Conservation (phyloP, 2,888 invertebrate species). For the Brachypalpus laphriformis region DNA sequence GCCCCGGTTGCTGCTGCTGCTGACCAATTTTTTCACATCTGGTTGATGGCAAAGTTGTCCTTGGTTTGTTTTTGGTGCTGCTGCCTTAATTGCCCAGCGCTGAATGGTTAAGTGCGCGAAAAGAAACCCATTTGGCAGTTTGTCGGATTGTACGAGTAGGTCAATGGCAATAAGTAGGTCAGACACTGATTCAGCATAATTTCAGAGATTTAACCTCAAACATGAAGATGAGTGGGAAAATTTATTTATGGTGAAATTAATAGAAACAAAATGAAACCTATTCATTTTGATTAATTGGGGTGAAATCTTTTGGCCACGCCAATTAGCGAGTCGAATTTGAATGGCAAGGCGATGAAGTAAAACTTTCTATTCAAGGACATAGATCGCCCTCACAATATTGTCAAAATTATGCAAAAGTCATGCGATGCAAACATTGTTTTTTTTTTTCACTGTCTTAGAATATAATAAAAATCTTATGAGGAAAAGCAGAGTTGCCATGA, state of each 20-base stretch:
- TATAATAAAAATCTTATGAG: too few species aligned
- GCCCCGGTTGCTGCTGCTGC: neutral
- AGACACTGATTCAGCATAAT: neutral
- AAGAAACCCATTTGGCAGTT: constrained; percentile 33
- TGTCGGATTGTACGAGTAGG: constrained; percentile 37
- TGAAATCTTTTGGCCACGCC: neutral
- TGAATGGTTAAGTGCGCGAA: constrained; percentile 42
- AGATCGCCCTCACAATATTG: too few species aligned
- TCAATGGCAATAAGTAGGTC: constrained; percentile 38
- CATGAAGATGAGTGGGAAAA: neutral
- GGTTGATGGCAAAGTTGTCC: constrained; percentile 26
- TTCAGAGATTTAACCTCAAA: constrained; percentile 9
- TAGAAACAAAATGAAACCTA: neutral
- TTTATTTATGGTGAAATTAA: constrained; percentile 2
- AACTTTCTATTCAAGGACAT: neutral
- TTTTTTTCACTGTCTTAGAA: too few species aligned
- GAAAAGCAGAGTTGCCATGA: too few species aligned
- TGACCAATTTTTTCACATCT: constrained; percentile 23
- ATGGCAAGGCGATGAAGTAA: neutral
- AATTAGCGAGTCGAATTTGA: neutral
- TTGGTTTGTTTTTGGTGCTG: constrained; percentile 5
- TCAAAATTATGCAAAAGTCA: too few species aligned
- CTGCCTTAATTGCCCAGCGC: constrained; percentile 17
- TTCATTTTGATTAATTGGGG: neutral
- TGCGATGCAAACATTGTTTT: too few species aligned